phyloP scores from a whole-genome alignment of 2,113 vertebrate species.

The Eptesicus fuscus region DNA sequence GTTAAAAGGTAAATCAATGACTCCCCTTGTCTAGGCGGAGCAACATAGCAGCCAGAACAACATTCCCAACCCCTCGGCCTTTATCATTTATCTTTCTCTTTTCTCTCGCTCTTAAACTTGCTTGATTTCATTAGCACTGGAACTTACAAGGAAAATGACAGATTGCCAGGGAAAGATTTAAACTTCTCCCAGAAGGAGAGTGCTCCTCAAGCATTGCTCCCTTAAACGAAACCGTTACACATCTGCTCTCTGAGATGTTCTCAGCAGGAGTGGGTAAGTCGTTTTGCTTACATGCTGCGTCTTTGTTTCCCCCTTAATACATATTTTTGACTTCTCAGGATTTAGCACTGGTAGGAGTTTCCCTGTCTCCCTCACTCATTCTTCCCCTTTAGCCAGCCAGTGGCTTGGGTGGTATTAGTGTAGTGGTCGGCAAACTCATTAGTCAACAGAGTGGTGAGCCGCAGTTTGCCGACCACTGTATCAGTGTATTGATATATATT shows the following conservation, averaged over 20 bases:
- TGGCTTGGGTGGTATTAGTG: background rate
- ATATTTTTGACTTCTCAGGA: background rate
- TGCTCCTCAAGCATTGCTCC: background rate
- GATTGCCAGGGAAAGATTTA: background rate
- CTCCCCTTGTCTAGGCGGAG: background rate
- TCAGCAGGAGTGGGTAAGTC: background rate
- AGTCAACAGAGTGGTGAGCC: no score
- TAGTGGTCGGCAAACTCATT: no score
- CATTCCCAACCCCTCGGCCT: rapidly evolving
- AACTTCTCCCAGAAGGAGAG: background rate
- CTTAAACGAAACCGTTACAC: background rate
- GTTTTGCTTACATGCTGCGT: background rate
- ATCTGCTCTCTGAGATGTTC: background rate
- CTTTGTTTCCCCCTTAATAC: background rate
- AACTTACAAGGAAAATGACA: background rate
- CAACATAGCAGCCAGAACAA: background rate
- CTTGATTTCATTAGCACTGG: background rate
- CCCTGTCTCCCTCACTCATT: background rate
- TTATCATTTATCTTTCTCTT: background rate
- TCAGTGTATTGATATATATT: no score
- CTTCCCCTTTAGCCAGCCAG: background rate
- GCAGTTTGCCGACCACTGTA: no score
- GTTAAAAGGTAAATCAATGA: background rate
- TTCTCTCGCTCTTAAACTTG: background rate
- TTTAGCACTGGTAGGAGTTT: background rate